Evolutionary conservation across 2,113 vertebrate genomes (phyloP).

Genomic region (Chaetops frenatus): DNA sequence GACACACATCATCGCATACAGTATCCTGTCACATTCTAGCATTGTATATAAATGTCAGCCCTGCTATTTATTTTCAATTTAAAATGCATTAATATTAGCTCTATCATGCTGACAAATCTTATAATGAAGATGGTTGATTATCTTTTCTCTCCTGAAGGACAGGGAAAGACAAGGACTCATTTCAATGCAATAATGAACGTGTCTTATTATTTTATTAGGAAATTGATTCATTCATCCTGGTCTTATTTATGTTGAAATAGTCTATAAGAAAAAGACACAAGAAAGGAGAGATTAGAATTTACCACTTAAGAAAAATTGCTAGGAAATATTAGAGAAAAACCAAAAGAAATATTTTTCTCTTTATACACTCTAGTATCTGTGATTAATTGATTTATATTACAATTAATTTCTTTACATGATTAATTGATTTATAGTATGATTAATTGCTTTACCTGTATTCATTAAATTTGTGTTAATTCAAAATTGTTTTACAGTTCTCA

Average conservation of each 20-base stretch:
- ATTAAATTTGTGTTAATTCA: neutral
- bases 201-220: neutral
- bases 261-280: neutral
- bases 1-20: neutral
- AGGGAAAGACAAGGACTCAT: neutral
- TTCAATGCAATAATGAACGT: neutral
- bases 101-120: slow-evolving; percentile 23
- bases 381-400: neutral
- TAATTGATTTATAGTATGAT: neutral
- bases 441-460: neutral
- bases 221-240: neutral
- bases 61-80: slow-evolving; percentile 25
- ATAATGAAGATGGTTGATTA: slow-evolving; percentile 15
- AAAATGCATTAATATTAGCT: slow-evolving; percentile 32
- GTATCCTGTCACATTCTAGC: neutral
- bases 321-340: neutral
- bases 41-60: neutral
- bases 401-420: neutral
- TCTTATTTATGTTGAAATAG: neutral
- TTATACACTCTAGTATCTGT: neutral
- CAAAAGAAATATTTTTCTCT: neutral
- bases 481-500: neutral
- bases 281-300: neutral
- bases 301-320: neutral
- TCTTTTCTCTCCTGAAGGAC: neutral